Conservation (phyloP, 1,140 invertebrate genomes). For the Heliothis subflexa region DNA sequence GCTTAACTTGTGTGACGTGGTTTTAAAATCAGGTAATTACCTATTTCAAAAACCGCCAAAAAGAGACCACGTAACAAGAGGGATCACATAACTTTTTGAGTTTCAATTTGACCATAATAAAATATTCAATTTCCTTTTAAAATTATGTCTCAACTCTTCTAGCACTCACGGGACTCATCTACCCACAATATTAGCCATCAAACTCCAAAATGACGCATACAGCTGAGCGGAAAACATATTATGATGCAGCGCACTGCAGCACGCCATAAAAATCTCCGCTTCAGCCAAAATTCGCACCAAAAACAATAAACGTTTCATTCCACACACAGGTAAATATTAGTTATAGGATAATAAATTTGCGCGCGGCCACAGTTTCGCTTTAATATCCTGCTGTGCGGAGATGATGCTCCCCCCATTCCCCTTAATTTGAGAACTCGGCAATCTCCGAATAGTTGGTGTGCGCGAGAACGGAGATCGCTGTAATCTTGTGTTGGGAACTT, state of each 20-base stretch:
- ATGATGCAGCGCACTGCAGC: neutral
- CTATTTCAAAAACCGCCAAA: too few species aligned
- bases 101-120: too few species aligned
- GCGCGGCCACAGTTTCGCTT: constrained; percentile 52
- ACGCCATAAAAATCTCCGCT: constrained; percentile 25
- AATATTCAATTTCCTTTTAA: too few species aligned
- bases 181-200: too few species aligned
- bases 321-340: constrained; percentile 50
- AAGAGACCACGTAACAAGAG: too few species aligned
- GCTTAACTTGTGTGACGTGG: too few species aligned
- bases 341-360: constrained; percentile 57
- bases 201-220: neutral
- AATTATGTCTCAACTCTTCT: too few species aligned
- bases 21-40: too few species aligned
- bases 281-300: constrained; percentile 9
- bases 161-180: too few species aligned
- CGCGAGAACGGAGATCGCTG: constrained; percentile 14
- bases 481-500: constrained; percentile 16
- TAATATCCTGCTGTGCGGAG: constrained; percentile 54
- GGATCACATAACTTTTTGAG: too few species aligned
- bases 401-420: constrained; percentile 28
- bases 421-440: constrained; percentile 29
- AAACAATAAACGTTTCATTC: constrained; percentile 39
- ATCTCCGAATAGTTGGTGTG: constrained; percentile 46
- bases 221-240: neutral